Conservation (phyloP, 2,888 invertebrate species). For the Allacma fusca region DNA sequence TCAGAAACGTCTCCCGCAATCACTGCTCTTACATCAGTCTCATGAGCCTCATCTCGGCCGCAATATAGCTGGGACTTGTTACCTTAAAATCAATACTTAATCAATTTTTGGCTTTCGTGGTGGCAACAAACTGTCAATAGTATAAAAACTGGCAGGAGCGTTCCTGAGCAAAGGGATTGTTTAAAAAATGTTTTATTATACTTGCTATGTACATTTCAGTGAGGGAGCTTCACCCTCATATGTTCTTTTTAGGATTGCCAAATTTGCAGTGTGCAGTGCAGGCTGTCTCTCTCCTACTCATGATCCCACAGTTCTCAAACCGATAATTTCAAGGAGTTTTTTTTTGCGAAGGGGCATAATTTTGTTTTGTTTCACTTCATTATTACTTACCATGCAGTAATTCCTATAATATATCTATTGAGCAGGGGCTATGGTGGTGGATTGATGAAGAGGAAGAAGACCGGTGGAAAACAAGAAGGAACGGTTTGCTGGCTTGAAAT, state of each 20-base stretch:
- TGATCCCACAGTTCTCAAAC: not conserved
- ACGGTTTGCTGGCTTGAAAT: not conserved
- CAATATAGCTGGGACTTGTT: not conserved
- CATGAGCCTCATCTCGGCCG: not conserved
- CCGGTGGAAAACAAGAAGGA: not conserved
- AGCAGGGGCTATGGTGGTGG: not conserved
- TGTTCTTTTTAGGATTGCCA: not conserved
- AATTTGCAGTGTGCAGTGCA: too few relatives aligned
- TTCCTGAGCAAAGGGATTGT: too few relatives aligned
- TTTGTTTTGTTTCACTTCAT: constrained; percentile 12
- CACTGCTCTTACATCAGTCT: not conserved
- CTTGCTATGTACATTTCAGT: too few relatives aligned
- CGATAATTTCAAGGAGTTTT: not conserved
- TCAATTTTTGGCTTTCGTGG: constrained; percentile 9
- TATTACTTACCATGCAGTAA: not conserved
- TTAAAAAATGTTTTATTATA: too few relatives aligned
- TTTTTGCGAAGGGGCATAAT: not conserved
- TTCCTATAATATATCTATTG: not conserved
- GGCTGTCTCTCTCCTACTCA: not conserved
- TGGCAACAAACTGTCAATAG: constrained; percentile 10
- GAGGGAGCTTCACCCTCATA: not conserved
- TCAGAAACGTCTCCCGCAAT: not conserved
- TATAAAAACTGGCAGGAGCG: not conserved
- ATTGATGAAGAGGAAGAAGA: not conserved
- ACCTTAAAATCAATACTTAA: not conserved